Base-by-base conservation (phyloP, 2,888 invertebrate species). In the Acrocyrtus sp. region DNA sequence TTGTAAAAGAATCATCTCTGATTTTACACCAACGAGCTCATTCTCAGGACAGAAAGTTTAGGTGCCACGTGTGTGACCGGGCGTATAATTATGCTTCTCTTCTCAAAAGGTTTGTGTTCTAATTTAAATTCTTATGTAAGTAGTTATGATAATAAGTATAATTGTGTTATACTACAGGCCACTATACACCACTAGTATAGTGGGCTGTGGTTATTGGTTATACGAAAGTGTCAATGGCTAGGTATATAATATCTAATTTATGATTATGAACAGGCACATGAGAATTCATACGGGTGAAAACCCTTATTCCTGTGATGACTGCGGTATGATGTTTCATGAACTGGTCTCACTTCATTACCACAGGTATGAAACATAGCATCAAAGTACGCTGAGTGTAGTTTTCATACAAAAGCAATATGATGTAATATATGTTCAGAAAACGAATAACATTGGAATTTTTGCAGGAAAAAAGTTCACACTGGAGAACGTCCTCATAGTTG, bases 11-110 rank as follows among this genome's bases (percentile, higher is more conserved):
- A 39, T 72, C 77, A 21, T 78, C 78, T 22, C 50, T 81, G 8
- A 72, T 78, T 24, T 66, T 81, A 6, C 81, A 81, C 63, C 81
- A 80, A 60, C 45, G 81, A 19, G 77, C 77, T 69, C 81, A 81
- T 75, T 76, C 79, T 1, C 75, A 76, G 27, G 80, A 80, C 41
- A 54, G 80, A 12, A 78, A 77, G 58, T 80, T 78, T 34, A 45
- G 77, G 24, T 80, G 81, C 54, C 58, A 76, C 17, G 60, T 77
- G 19, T 81, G 81, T 41, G 79, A 79, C 50, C 72, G 78, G 24
- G 81, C 81, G 8, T 81, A 81, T 34, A 81, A 81, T 26, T 81
- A 80, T 58, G 76, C 79, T n/a, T 79, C 80, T 5, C 69, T 81
- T 29, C 68, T 81, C 4, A 80, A 78, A 73, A 51, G 81, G 75